Evolutionary conservation across 37 sponge, comb jelly and placozoan species (phyloP).

Genomic region (Mnemiopsis leidyi): DNA sequence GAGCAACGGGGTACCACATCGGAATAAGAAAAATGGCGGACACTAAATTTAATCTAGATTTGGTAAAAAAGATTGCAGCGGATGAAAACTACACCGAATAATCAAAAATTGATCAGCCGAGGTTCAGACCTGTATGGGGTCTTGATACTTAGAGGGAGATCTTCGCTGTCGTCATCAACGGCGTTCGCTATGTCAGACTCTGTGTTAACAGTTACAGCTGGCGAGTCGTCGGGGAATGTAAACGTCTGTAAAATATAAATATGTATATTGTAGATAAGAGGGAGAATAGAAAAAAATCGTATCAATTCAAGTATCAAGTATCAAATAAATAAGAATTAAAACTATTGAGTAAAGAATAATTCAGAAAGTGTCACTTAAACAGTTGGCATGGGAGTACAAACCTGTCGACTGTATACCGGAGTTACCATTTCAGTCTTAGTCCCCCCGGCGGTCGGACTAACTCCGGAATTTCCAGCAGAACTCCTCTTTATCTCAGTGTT

Average conservation of each 20-base stretch:
- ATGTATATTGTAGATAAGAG: too few species aligned
- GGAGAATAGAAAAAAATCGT: too few species aligned
- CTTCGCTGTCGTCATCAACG: conserved; percentile 9
- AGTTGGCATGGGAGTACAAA: too few species aligned
- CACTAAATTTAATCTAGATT: too few species aligned
- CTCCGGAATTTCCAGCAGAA: neutral
- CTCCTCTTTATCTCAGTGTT: neutral
- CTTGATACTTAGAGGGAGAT: neutral
- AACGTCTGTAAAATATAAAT: too few species aligned
- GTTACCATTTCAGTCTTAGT: neutral
- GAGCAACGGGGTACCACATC: too few species aligned
- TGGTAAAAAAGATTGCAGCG: neutral
- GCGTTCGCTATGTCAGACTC: neutral
- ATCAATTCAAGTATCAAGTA: too few species aligned
- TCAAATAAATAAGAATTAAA: too few species aligned
- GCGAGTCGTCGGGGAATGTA: conserved; percentile 16
- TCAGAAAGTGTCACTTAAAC: too few species aligned
- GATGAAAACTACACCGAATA: neutral
- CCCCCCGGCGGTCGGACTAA: neutral
- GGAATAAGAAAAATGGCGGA: too few species aligned
- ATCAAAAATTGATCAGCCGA: neutral
- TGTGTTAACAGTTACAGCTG: neutral
- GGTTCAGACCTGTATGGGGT: conserved; percentile 18
- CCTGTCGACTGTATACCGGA: neutral
- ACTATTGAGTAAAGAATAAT: too few species aligned